These are phyloP conservation scores for Arctocebus calabarensis DNA, from an alignment of 2,797 vertebrate species.

Conservation along the genomic window DNA sequence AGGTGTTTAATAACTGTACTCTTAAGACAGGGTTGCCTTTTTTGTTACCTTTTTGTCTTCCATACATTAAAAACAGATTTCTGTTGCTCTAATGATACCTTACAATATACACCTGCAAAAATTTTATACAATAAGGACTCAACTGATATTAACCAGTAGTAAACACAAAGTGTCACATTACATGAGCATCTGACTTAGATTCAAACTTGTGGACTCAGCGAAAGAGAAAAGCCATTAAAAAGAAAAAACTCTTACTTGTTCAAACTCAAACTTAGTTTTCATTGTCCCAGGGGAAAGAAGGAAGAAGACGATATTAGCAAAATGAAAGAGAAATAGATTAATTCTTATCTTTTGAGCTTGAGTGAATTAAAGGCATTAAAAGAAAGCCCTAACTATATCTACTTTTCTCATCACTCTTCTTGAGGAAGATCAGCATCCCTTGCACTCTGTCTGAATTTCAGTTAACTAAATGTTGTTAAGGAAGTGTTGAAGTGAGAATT, in stretches of 20 bases:
- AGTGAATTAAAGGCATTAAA: background rate
- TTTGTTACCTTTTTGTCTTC: conserved; percentile 9
- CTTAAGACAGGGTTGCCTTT: background rate
- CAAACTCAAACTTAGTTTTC: conserved; percentile 6
- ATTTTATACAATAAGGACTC: background rate
- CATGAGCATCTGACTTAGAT: background rate
- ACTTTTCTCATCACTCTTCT: background rate
- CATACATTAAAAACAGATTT: conserved; percentile 23
- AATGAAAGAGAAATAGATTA: background rate
- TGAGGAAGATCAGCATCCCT: background rate
- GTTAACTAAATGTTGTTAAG: background rate
- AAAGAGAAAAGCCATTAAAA: background rate
- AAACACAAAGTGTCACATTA: background rate
- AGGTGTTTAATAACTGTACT: background rate
- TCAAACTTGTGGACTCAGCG: background rate
- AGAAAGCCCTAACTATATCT: background rate
- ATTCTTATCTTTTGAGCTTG: background rate
- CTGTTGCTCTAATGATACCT: background rate
- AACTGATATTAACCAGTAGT: background rate
- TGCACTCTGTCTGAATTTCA: background rate
- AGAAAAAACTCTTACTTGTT: background rate
- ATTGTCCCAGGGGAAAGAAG: background rate
- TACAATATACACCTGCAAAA: background rate
- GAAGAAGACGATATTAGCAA: background rate
- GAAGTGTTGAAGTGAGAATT: background rate